A percentile compares a stretch with the other conserved stretches of the same genome.
Evolutionary conservation across 2,888 invertebrate species (phyloP).

Genomic region (Ophion costatus): DNA sequence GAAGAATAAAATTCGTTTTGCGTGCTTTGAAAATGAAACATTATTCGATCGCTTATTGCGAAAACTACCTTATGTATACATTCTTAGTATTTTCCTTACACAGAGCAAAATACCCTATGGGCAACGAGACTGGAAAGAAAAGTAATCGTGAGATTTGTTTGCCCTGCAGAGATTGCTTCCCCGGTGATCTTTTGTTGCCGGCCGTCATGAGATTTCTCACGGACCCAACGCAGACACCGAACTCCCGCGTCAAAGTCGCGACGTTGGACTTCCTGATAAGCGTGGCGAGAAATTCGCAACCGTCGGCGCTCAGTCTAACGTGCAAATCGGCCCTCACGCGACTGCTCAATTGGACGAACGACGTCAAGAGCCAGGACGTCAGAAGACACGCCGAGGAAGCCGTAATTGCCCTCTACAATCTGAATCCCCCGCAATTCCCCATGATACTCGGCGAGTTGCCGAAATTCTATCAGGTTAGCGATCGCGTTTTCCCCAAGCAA

Average conservation of each 20-base stretch:
- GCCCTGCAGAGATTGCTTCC: conserved; percentile 85
- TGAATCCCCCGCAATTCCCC: conserved; percentile 95
- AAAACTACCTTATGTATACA: too few species aligned
- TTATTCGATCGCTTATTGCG: too few species aligned
- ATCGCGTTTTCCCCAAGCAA: background rate
- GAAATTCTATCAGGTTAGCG: conserved; percentile 86
- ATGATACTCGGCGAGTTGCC: conserved; percentile 90
- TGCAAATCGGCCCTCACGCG: conserved; percentile 79
- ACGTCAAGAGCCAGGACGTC: conserved; percentile 89
- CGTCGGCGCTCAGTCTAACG: conserved; percentile 77
- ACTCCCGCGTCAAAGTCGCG: conserved; percentile 91
- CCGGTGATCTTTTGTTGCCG: conserved; percentile 86
- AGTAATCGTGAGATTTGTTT: background rate
- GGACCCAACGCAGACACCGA: conserved; percentile 97
- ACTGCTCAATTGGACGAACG: conserved; percentile 85
- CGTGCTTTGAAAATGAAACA: too few species aligned
- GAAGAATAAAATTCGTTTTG: too few species aligned
- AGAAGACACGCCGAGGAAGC: conserved; percentile 87
- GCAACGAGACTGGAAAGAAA: background rate
- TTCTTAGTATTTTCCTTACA: too few species aligned
- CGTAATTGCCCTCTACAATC: conserved; percentile 94
- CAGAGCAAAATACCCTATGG: too few species aligned
- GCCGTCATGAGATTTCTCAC: conserved; percentile 90
- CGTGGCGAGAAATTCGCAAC: conserved; percentile 88
- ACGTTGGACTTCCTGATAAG: conserved; percentile 88